A percentile compares a stretch with the other conserved stretches of the same genome.
phyloP scores from a whole-genome alignment of 2,797 vertebrate genomes.

The Enteromius viviparus region DNA sequence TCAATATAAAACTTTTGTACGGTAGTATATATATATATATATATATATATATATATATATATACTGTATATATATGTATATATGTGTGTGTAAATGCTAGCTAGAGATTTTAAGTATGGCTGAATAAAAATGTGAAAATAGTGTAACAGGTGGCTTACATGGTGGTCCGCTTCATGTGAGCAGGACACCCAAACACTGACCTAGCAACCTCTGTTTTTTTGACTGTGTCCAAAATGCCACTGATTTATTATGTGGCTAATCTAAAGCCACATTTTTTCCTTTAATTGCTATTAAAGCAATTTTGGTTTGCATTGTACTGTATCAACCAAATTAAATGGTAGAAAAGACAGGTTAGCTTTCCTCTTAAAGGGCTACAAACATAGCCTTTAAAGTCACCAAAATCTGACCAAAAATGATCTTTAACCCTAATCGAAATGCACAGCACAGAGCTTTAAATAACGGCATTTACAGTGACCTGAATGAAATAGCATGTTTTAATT shows the following conservation, averaged over 20 bases:
- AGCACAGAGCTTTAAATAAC: constrained; percentile 17
- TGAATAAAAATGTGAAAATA: constrained; percentile 9
- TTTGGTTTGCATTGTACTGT: too few species aligned
- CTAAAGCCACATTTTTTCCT: too few species aligned
- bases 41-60: too few species aligned
- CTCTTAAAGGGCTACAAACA: background rate
- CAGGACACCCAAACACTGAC: constrained; percentile 20
- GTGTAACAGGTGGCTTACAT: constrained; percentile 17
- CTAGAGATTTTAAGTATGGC: background rate
- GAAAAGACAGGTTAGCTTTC: background rate
- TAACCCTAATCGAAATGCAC: constrained; percentile 15
- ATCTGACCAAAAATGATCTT: background rate
- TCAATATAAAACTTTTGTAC: too few species aligned
- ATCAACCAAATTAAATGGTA: background rate
- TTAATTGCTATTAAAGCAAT: background rate
- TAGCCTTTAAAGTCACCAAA: background rate
- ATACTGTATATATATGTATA: too few species aligned
- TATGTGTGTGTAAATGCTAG: too few species aligned
- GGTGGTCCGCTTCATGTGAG: background rate
- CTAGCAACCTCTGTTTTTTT: background rate
- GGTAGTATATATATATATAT: too few species aligned
- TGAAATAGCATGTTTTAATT: constrained; percentile 46
- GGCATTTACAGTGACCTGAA: constrained; percentile 26
- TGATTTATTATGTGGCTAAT: background rate
- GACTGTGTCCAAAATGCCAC: background rate